Evolutionary conservation across 2,113 vertebrate species (phyloP).

Genomic region (Ariopsis seemanni): DNA sequence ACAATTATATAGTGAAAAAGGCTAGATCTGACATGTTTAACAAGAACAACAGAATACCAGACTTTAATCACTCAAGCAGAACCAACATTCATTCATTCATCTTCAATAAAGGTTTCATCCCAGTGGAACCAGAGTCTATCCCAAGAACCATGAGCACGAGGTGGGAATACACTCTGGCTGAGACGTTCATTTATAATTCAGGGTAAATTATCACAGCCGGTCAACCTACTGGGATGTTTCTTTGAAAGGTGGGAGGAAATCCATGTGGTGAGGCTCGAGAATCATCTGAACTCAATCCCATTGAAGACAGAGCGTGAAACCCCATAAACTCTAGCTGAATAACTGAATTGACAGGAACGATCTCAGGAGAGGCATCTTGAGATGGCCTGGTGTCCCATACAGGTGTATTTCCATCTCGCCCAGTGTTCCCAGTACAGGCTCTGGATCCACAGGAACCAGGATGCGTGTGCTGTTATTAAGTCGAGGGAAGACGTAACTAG

Average conservation of each 20-base stretch:
- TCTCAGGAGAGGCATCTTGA: not conserved
- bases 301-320: not conserved
- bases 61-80: not conserved
- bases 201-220: not conserved
- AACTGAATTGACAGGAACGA: not conserved
- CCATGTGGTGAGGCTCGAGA: not conserved
- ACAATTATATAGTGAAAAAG: not conserved
- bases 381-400: not conserved
- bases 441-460: not conserved
- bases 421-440: not conserved
- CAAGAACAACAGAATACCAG: not conserved
- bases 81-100: not conserved
- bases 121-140: not conserved
- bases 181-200: not conserved
- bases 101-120: not conserved
- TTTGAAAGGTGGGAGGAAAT: not conserved
- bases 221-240: not conserved
- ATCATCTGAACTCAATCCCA: not conserved
- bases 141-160: not conserved
- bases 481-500: not conserved
- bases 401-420: not conserved
- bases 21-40: not conserved
- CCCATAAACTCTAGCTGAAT: not conserved
- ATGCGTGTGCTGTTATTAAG: not conserved
- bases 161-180: not conserved